These are phyloP conservation scores for Pantherophis guttatus DNA, from an alignment of 2,113 vertebrate genomes.

Conservation along the genomic window DNA sequence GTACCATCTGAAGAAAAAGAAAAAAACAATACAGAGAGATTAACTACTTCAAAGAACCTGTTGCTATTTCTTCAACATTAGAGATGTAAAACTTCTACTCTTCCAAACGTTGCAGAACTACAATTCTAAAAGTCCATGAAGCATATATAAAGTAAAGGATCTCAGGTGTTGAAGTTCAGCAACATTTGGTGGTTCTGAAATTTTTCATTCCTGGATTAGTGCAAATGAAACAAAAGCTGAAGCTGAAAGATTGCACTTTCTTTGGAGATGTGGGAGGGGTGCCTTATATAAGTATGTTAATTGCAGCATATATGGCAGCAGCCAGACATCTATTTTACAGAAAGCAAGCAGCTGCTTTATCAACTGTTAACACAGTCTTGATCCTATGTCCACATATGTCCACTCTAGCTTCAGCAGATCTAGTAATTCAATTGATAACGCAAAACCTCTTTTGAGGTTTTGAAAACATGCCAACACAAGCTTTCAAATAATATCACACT, in stretches of 20 bases:
- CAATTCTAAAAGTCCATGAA: background rate
- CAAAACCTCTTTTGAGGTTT: background rate
- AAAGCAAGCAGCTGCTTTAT: background rate
- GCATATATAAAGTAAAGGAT: no score
- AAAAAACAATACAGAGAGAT: conserved; percentile 17
- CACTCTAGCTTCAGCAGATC: background rate
- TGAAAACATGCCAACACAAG: background rate
- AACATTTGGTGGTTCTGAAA: background rate
- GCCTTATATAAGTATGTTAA: background rate
- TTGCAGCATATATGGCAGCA: background rate
- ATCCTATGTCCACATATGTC: background rate
- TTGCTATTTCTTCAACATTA: background rate
- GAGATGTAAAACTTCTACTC: background rate
- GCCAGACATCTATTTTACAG: background rate
- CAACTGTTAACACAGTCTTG: background rate
- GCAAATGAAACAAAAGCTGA: background rate
- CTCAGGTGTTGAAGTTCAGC: background rate
- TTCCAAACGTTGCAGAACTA: background rate
- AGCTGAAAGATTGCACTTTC: background rate
- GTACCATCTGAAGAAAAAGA: conserved; percentile 72
- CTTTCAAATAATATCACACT: background rate
- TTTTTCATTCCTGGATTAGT: background rate
- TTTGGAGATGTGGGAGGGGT: background rate
- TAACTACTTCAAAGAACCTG: background rate
- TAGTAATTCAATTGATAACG: background rate